phyloP scores from a whole-genome alignment of 2,888 invertebrate genomes.

The Heliconius ethilla region DNA sequence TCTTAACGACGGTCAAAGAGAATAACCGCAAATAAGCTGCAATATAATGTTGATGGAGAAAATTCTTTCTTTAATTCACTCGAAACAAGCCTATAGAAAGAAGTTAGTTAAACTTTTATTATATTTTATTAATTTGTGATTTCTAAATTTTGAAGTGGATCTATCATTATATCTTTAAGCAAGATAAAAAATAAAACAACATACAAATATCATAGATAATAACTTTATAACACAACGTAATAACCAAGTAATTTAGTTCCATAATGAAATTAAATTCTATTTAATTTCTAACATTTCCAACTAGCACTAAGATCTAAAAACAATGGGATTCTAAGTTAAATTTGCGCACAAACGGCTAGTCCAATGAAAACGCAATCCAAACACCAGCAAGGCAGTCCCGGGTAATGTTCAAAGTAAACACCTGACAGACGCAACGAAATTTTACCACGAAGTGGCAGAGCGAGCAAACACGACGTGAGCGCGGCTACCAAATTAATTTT shows the following conservation, averaged over 20 bases:
- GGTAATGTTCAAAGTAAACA: slow-evolving; percentile 69
- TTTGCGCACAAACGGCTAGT: slow-evolving; percentile 58
- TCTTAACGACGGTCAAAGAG: slow-evolving; percentile 82
- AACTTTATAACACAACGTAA: no score
- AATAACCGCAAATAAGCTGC: slow-evolving; percentile 82
- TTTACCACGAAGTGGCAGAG: slow-evolving; percentile 62
- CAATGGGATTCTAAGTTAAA: slow-evolving; percentile 47
- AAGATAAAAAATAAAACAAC: not conserved
- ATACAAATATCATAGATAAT: not conserved
- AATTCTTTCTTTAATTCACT: slow-evolving; percentile 80
- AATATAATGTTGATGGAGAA: slow-evolving; percentile 75
- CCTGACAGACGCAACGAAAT: slow-evolving; percentile 66
- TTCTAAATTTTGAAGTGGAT: slow-evolving; percentile 38
- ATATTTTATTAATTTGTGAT: slow-evolving; percentile 62
- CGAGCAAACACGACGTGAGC: slow-evolving; percentile 55
- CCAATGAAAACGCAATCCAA: slow-evolving; percentile 56
- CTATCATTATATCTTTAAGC: not conserved
- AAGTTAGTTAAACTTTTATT: slow-evolving; percentile 71
- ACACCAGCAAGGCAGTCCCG: slow-evolving; percentile 55
- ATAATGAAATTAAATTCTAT: not conserved
- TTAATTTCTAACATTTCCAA: not conserved
- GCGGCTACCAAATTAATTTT: slow-evolving; percentile 26
- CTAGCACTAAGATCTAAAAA: slow-evolving; percentile 26
- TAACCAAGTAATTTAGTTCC: not conserved
- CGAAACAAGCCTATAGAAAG: slow-evolving; percentile 73